A percentile compares a stretch with the other conserved stretches of the same genome.
phyloP scores from a whole-genome alignment of 2,888 invertebrate genomes.

The Cybosia mesomella region DNA sequence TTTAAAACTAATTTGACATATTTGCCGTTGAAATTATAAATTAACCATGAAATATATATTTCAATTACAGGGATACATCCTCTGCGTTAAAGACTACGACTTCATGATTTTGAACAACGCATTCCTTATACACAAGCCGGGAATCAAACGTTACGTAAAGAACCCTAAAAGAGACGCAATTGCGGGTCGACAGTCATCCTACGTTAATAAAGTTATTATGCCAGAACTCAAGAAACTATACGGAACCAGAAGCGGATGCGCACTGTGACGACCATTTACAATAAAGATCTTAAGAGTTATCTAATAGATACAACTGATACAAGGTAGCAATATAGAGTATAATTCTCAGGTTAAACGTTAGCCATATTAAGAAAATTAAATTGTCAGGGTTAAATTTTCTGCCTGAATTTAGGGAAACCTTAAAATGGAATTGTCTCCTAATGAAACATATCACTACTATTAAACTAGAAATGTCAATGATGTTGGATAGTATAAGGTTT shows the following conservation, averaged over 20 bases:
- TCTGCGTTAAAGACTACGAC: constrained; percentile 96
- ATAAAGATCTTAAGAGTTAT: constrained; percentile 38
- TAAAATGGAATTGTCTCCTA: constrained; percentile 57
- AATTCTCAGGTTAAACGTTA: constrained; percentile 31
- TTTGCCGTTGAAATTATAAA: background rate
- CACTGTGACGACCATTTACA: constrained; percentile 85
- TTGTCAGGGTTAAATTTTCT: constrained; percentile 64
- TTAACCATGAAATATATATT: constrained; percentile 10
- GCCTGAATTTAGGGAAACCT: constrained; percentile 63
- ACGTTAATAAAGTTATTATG: constrained; percentile 93
- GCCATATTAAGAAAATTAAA: constrained; percentile 29
- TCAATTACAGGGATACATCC: constrained; percentile 92
- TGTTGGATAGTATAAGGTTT: constrained; percentile 29
- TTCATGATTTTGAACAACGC: constrained; percentile 97
- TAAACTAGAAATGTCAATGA: constrained; percentile 43
- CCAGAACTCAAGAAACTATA: constrained; percentile 95
- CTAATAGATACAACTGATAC: constrained; percentile 23
- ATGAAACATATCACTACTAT: constrained; percentile 71
- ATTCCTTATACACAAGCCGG: constrained; percentile 97
- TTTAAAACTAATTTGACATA: background rate
- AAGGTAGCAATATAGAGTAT: constrained; percentile 35
- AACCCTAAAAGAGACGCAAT: constrained; percentile 92
- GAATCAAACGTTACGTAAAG: constrained; percentile 94
- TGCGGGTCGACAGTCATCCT: constrained; percentile 91
- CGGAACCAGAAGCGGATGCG: constrained; percentile 93